Evolutionary conservation across 2,113 vertebrate species (phyloP).

Genomic region (Zeus faber): DNA sequence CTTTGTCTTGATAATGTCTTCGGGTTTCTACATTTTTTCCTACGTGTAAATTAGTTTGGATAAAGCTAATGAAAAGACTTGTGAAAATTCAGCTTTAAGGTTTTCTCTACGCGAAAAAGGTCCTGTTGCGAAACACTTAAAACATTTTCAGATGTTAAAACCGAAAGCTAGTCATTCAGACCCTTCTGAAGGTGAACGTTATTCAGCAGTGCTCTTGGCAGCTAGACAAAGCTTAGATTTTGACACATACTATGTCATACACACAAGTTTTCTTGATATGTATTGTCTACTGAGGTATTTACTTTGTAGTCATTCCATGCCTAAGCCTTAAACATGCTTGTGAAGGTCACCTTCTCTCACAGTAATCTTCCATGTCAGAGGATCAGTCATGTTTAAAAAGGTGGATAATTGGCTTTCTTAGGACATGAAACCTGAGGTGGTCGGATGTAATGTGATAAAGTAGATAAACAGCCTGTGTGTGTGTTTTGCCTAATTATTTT

Average conservation of each 20-base stretch:
- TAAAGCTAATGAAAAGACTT: conserved; percentile 87
- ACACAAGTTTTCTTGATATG: conserved; percentile 91
- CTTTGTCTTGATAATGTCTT: conserved; percentile 98
- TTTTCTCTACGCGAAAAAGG: conserved; percentile 76
- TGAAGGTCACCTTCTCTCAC: conserved; percentile 86
- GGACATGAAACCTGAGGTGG: conserved; percentile 79
- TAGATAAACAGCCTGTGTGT: conserved; percentile 75
- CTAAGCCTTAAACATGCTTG: conserved; percentile 94
- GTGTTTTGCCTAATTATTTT: conserved; percentile 81
- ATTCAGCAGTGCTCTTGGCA: conserved; percentile 97
- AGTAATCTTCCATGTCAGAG: conserved; percentile 80
- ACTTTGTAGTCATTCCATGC: conserved; percentile 99
- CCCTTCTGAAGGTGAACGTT: conserved; percentile 77
- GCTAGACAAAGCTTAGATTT: conserved; percentile 97
- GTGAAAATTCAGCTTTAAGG: conserved; percentile 97
- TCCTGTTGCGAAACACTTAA: conserved; percentile 85
- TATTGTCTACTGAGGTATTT: conserved; percentile 96
- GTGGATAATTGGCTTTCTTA: conserved; percentile 87
- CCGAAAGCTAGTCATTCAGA: conserved; percentile 77
- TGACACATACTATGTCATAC: conserved; percentile 97
- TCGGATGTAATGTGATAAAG: conserved; percentile 73
- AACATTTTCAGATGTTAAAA: conserved; percentile 76
- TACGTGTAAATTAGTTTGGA: conserved; percentile 98
- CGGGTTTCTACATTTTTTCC: conserved; percentile 97
- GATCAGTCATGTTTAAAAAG: conserved; percentile 73